Evolutionary conservation across 2,113 vertebrate species (phyloP), one percentile per base, ranked within the genome.

Genomic region (Gadus macrocephalus): DNA sequence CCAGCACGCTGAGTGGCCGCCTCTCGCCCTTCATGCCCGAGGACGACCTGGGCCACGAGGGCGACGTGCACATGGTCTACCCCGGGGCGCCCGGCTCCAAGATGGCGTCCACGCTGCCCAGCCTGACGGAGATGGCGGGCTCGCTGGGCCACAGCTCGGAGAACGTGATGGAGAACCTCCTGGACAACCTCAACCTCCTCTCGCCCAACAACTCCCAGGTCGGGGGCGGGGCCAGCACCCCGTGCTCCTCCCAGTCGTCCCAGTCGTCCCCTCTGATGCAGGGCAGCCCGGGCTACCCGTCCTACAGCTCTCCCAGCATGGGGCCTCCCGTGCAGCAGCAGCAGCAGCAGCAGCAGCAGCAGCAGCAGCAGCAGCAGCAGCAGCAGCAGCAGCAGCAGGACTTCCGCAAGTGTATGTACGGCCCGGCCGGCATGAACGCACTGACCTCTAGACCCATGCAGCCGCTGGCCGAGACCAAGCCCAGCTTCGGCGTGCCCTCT

Each of bases 101-200:
- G 91, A 95, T 98, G 95, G 93, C 95, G 3, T 94, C 94, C 68
- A 97, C 97, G 0, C 86, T 98, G 19, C 97, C 96, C 62, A 99
- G 97, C 71, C 94, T 99, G 49, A 97, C 96, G 6, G 97, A 99
- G 84, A 96, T 99, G 91, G 93, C 96, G 42, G 78, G 91, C 58
- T 90, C 92, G 5, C 73, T 93, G 71, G 89, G 88, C 72, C 91
- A 87, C 75, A 94, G 90, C 78, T 93, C 97, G 0, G 97, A 98
- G 87, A 97, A 97, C 64, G 89, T 91, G 38, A 98, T 98, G 97
- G 97, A 99, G 83, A 97, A 95, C 86, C 96, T 99, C 62, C 80
- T 99, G 91, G 97, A 97, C 90, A 98, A 98, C 82, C 94, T 98
- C 70, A 98, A 98, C 75, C 92, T 99, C 75, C 92, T 98, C 56